Percentiles rank a stretch among this genome's conserved stretches.
Evolutionary conservation across 2,113 vertebrate genomes (phyloP).

Genomic region (Damaliscus lunatus): DNA sequence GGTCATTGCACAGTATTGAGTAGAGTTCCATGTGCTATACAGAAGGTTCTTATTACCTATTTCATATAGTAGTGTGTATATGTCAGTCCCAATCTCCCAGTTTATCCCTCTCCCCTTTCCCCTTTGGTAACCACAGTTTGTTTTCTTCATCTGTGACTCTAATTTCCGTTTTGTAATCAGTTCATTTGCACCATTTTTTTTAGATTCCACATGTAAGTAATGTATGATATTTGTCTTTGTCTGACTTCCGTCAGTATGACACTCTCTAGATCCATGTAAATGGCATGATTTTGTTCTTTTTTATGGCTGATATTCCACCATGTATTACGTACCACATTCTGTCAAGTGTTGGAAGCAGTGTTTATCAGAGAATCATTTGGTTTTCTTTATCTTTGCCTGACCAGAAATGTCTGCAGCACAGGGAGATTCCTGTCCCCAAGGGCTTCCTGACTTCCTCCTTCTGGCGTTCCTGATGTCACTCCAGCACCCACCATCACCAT

Average conservation of each 20-base stretch:
- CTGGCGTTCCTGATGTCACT: not conserved
- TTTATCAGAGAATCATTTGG: not conserved
- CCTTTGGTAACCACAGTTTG: not conserved
- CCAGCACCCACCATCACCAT: not conserved
- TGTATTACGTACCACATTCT: not conserved
- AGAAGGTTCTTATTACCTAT: not conserved
- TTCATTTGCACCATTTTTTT: not conserved
- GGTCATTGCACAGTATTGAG: not conserved
- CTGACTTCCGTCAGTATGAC: not conserved
- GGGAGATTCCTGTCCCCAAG: slow-evolving; percentile 86
- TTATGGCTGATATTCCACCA: not conserved
- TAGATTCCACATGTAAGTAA: not conserved
- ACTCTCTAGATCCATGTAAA: not conserved
- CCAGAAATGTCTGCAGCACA: slow-evolving; percentile 79
- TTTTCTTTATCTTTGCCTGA: slow-evolving; percentile 44
- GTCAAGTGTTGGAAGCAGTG: not conserved
- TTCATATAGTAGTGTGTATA: not conserved
- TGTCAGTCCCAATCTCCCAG: not conserved
- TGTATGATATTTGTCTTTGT: not conserved
- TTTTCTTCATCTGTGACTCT: not conserved
- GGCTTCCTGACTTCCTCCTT: slow-evolving; percentile 87
- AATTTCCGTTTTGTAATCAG: not conserved
- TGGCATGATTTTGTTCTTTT: not conserved
- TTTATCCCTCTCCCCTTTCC: not conserved
- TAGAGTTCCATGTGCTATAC: not conserved